Evolutionary conservation across 2,113 vertebrate species (phyloP).

Genomic region (Junco hyemalis): DNA sequence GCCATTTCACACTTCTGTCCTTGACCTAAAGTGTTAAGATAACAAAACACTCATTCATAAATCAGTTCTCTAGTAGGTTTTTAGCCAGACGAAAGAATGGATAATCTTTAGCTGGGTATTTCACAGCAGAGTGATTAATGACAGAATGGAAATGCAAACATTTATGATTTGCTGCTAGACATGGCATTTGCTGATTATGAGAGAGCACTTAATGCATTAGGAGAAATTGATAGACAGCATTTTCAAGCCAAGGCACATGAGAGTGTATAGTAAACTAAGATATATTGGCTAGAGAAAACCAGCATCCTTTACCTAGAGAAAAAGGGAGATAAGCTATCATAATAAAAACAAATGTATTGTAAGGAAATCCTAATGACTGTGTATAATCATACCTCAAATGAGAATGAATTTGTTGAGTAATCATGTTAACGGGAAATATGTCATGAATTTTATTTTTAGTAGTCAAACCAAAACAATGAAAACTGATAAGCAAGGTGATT

Average conservation of each 20-base stretch:
- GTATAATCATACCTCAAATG: neutral
- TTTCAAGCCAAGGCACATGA: neutral
- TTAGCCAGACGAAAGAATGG: neutral
- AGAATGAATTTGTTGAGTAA: neutral
- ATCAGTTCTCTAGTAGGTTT: slow-evolving; percentile 28
- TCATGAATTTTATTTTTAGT: slow-evolving; percentile 1
- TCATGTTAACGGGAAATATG: neutral
- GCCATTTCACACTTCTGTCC: slow-evolving; percentile 18
- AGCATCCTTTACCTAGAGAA: slow-evolving; percentile 29
- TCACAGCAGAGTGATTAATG: slow-evolving; percentile 49
- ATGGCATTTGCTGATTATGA: slow-evolving; percentile 56
- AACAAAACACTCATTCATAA: slow-evolving; percentile 20
- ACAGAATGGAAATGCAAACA: slow-evolving; percentile 50
- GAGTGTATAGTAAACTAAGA: slow-evolving; percentile 17
- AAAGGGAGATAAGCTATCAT: slow-evolving; percentile 48
- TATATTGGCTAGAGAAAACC: slow-evolving; percentile 5
- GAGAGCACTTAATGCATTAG: slow-evolving; percentile 60
- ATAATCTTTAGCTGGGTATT: slow-evolving; percentile 35
- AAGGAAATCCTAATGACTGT: neutral
- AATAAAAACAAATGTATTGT: slow-evolving; percentile 25
- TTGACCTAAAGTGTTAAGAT: slow-evolving; percentile 23
- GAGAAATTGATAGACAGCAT: neutral
- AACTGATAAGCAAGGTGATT: neutral
- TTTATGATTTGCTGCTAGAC: slow-evolving; percentile 55
- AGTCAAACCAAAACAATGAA: neutral